Base-by-base conservation (phyloP, 2,888 invertebrate species). In the Agrotis exclamationis region DNA sequence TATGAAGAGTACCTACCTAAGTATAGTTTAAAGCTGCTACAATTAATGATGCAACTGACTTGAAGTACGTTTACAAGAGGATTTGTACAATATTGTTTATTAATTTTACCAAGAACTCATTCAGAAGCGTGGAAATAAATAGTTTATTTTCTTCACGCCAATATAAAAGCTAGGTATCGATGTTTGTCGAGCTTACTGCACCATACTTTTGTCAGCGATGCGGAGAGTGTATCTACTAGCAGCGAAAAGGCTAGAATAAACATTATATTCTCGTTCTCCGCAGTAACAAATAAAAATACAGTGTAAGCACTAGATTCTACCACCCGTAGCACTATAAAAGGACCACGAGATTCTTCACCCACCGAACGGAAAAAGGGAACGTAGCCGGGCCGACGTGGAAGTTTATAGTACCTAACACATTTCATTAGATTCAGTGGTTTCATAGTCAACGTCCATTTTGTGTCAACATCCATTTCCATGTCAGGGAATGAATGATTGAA, bases 381-480 rank as follows among this genome's bases (percentile, higher is more conserved):
- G 33, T 13, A 9, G 6, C 22, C 13, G 44, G 13, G 14, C 1
- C 5, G 16, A 28, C 20, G 48, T 18, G 20, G 28, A 39, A 9
- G 39, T 39, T 39, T 39, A 39, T 39, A 39, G 39, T 59, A 50
- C 14, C 2, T 33, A 51, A 28, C 14, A 44, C 24, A 33, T 33
- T 53, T 62, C 22, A 60, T 72, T 24, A n/a, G 5, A 60, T 47
- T 62, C 9, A 47, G 51, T 33, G 45, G 50, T 72, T 72, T 11
- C 20, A n/a, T 13, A 18, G 2, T 24, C 1, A 20, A 4, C 50
- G 16, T 70, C 22, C 16, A 47, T 39, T 24, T 47, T 54, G 16
- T n/a, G 22, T 3, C 47, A 6, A 45, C 14, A 13, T 69, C 14
- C 22, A 68, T 45, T 53, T 22, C 13, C 14, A n/a, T n/a, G 6